Evolutionary conservation across 2,113 vertebrate genomes (phyloP).

Genomic region (Sminthopsis crassicaudata): DNA sequence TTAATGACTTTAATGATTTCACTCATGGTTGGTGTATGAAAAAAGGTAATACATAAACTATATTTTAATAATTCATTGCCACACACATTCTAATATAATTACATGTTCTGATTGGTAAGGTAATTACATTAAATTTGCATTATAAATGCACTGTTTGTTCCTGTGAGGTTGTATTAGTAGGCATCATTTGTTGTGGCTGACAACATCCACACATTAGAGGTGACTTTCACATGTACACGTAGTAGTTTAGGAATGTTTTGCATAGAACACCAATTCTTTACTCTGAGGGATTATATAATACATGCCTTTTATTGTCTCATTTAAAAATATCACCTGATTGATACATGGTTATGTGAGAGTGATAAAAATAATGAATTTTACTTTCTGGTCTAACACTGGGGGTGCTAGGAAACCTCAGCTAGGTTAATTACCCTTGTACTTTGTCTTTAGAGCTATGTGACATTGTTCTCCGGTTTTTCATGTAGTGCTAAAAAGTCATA

Average conservation of each 20-base stretch:
- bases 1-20: slow-evolving; percentile 30
- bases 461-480: slow-evolving; percentile 55
- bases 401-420: slow-evolving; percentile 56
- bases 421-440: slow-evolving; percentile 70
- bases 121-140: slow-evolving; percentile 76
- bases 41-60: slow-evolving; percentile 60
- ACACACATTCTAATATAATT: slow-evolving; percentile 63
- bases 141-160: slow-evolving; percentile 74
- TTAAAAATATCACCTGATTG: slow-evolving; percentile 71
- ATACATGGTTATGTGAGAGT: slow-evolving; percentile 63
- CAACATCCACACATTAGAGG: slow-evolving; percentile 68
- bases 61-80: slow-evolving; percentile 56
- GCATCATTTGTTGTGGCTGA: slow-evolving; percentile 77
- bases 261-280: slow-evolving; percentile 54
- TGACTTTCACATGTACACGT: slow-evolving; percentile 57
- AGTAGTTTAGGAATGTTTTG: slow-evolving; percentile 71
- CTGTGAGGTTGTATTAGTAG: slow-evolving; percentile 67
- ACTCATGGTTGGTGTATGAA: slow-evolving; percentile 26
- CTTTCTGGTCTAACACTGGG: slow-evolving; percentile 68
- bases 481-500: slow-evolving; percentile 64
- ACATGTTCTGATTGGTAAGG: slow-evolving; percentile 67
- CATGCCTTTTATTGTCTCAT: slow-evolving; percentile 62
- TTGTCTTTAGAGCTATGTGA: slow-evolving; percentile 68
- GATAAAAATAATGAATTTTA: slow-evolving; percentile 76
- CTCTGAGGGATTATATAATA: slow-evolving; percentile 64